phyloP scores from a whole-genome alignment of 2,797 vertebrate species.

The Chromis chromis region DNA sequence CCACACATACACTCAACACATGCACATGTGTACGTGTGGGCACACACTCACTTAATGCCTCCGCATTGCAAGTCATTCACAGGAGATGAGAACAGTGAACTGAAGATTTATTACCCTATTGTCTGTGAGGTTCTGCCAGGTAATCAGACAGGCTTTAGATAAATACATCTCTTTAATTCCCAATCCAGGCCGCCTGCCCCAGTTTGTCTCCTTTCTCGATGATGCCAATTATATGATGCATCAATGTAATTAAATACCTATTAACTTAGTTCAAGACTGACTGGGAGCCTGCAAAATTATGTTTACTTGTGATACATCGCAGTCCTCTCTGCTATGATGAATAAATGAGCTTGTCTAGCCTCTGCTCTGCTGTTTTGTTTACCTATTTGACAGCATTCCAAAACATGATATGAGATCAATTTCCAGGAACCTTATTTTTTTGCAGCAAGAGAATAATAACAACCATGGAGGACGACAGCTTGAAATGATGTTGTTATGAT shows the following conservation, averaged over 20 bases:
- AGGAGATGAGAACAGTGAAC: slow-evolving; percentile 77
- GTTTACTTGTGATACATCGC: slow-evolving; percentile 68
- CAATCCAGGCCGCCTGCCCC: slow-evolving; percentile 75
- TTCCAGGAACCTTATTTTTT: slow-evolving; percentile 34
- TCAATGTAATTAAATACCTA: slow-evolving; percentile 86
- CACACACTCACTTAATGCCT: slow-evolving; percentile 58
- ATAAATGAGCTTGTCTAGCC: slow-evolving; percentile 57
- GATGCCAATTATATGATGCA: slow-evolving; percentile 84
- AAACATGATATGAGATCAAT: slow-evolving; percentile 24
- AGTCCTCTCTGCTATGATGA: slow-evolving; percentile 46
- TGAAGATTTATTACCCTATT: slow-evolving; percentile 85
- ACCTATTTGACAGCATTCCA: slow-evolving; percentile 49
- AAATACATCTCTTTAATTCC: slow-evolving; percentile 85
- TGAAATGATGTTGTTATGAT: slow-evolving; percentile 24
- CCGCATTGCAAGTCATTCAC: slow-evolving; percentile 71
- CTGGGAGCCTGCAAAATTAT: slow-evolving; percentile 73
- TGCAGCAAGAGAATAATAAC: slow-evolving; percentile 10
- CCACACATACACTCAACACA: slow-evolving; percentile 57
- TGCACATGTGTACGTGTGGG: slow-evolving; percentile 48
- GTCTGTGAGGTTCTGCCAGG: slow-evolving; percentile 83
- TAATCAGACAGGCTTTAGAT: slow-evolving; percentile 85
- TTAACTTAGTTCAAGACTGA: slow-evolving; percentile 79
- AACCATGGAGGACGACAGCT: not conserved
- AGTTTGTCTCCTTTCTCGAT: slow-evolving; percentile 75
- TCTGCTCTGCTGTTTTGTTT: slow-evolving; percentile 58